These are phyloP conservation scores for Nebria ingens DNA, from an alignment of 1,140 invertebrate species.

Conservation along the genomic window DNA sequence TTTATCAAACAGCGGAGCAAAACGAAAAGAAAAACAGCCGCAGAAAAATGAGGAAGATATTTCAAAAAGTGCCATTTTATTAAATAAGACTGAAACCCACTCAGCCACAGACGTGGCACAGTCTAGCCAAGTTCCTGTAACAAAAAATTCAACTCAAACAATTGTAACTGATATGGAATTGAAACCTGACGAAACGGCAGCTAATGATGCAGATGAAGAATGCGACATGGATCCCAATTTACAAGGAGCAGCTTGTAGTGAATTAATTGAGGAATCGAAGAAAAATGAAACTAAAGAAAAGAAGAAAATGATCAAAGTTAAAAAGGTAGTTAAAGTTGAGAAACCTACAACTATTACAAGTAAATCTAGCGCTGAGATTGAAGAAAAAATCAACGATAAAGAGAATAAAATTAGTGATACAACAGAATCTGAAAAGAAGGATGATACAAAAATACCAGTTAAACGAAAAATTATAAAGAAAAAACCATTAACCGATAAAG, in stretches of 20 bases:
- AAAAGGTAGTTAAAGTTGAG: slow-evolving; percentile 23
- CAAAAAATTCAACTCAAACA: slow-evolving; percentile 32
- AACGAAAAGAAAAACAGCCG: slow-evolving; percentile 43
- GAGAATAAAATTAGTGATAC: slow-evolving; percentile 29
- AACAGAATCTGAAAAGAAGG: slow-evolving; percentile 14
- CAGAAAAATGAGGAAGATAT: background rate
- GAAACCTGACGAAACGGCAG: slow-evolving; percentile 16
- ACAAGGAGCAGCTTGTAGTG: slow-evolving; percentile 31
- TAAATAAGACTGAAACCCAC: background rate
- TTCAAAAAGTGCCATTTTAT: too few species aligned
- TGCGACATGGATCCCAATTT: slow-evolving; percentile 18
- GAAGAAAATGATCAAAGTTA: slow-evolving; percentile 28
- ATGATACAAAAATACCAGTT: slow-evolving; percentile 23
- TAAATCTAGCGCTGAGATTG: slow-evolving; percentile 13
- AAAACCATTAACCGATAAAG: slow-evolving; percentile 17
- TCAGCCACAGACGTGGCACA: slow-evolving; percentile 20
- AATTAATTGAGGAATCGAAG: slow-evolving; percentile 31
- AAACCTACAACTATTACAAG: slow-evolving; percentile 19
- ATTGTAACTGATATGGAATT: slow-evolving; percentile 26
- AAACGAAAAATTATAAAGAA: slow-evolving; percentile 30
- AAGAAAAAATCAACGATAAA: slow-evolving; percentile 29
- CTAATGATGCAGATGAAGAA: background rate
- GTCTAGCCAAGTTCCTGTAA: slow-evolving; percentile 20
- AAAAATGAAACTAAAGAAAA: slow-evolving; percentile 24
- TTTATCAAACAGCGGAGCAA: slow-evolving; percentile 36